Conservation (phyloP, 2,888 invertebrate genomes). For the Melieria omissa region DNA sequence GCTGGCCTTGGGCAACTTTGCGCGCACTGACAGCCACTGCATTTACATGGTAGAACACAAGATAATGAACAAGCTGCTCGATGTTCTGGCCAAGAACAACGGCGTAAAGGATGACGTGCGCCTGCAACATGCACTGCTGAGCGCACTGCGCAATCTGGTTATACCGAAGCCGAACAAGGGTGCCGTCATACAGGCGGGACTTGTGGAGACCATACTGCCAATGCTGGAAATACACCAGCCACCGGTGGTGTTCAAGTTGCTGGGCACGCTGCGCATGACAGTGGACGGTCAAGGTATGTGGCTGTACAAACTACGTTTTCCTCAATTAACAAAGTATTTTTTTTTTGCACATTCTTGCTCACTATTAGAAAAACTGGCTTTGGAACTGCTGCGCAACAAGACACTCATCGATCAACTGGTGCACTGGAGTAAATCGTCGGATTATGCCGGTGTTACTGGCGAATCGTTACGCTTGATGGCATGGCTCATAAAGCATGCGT, state of each 20-base stretch:
- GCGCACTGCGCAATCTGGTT: conserved; percentile 81
- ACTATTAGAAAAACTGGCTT: conserved; percentile 75
- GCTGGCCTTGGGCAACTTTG: conserved; percentile 89
- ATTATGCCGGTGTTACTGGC: conserved; percentile 85
- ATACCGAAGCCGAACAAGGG: conserved; percentile 82
- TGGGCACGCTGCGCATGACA: conserved; percentile 87
- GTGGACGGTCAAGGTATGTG: conserved; percentile 77
- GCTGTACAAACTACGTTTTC: background rate
- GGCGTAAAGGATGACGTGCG: conserved; percentile 72
- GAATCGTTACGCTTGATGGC: conserved; percentile 83
- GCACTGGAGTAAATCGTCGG: conserved; percentile 81
- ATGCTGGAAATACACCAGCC: conserved; percentile 77
- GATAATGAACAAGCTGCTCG: conserved; percentile 77
- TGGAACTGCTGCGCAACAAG: conserved; percentile 72
- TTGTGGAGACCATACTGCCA: conserved; percentile 79
- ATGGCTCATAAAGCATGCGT: conserved; percentile 80
- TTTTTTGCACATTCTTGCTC: background rate
- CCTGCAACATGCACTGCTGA: conserved; percentile 68
- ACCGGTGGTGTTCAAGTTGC: conserved; percentile 85
- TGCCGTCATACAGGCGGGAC: conserved; percentile 76
- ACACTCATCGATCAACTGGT: conserved; percentile 76
- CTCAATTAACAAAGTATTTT: background rate
- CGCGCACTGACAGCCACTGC: conserved; percentile 86
- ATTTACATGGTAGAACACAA: conserved; percentile 83
- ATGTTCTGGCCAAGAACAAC: conserved; percentile 70